Percentiles rank a stretch among this genome's conserved stretches.
phyloP scores from a whole-genome alignment of 37 sponge, comb jelly and placozoan genomes.

The Spongilla lacustris region DNA sequence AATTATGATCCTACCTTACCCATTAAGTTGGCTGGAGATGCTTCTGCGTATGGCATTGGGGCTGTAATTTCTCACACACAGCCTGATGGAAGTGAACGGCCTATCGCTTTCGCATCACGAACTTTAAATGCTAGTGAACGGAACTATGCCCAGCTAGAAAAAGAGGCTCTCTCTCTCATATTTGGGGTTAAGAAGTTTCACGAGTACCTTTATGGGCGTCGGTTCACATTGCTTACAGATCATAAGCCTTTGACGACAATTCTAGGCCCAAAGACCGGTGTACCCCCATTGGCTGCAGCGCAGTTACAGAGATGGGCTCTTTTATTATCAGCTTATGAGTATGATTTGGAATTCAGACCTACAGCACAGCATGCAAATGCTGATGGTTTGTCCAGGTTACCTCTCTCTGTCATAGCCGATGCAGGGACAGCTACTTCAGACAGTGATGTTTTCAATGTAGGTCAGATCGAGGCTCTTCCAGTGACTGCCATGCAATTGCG shows the following conservation, averaged over 20 bases:
- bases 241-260: slow-evolving; percentile 29
- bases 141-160: slow-evolving; percentile 62
- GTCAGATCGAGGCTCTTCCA: slow-evolving; percentile 19
- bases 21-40: slow-evolving; percentile 16
- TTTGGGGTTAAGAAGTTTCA: slow-evolving; percentile 54
- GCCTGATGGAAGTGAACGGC: slow-evolving; percentile 32
- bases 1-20: slow-evolving; percentile 16
- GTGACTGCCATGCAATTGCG: slow-evolving; percentile 8
- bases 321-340: no score
- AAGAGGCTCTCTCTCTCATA: slow-evolving; percentile 8
- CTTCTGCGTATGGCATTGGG: slow-evolving; percentile 34
- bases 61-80: slow-evolving; percentile 27
- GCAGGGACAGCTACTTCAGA: no score
- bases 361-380: slow-evolving; percentile 51
- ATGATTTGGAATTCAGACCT: no score
- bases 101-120: slow-evolving; percentile 53
- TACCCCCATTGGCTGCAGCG: slow-evolving; percentile 42
- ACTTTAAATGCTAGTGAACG: slow-evolving; percentile 6
- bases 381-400: slow-evolving; percentile 52
- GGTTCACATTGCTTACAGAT: slow-evolving; percentile 40
- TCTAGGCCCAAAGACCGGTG: slow-evolving; percentile 25
- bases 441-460: slow-evolving; percentile 1
- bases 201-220: slow-evolving; percentile 60
- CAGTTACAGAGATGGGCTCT: slow-evolving; percentile 46
- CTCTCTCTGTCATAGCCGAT: background rate